Conservation (phyloP, 2,888 invertebrate species). For the Allacma fusca region DNA sequence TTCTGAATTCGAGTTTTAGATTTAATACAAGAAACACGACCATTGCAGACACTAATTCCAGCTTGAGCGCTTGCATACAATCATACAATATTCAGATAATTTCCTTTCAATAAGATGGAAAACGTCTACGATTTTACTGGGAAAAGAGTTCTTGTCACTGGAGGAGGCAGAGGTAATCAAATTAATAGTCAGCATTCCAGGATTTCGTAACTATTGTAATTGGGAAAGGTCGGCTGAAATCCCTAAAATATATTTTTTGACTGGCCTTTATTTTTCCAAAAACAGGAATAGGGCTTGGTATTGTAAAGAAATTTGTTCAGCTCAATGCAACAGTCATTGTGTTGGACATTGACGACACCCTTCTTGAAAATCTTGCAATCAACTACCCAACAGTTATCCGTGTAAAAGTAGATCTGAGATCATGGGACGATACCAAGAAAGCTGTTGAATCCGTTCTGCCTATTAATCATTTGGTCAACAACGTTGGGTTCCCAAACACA, state of each 20-base stretch:
- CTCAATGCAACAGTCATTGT: slow-evolving; percentile 76
- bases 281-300: slow-evolving; percentile 73
- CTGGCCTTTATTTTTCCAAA: background rate
- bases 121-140: slow-evolving; percentile 74
- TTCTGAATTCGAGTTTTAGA: no score
- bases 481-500: slow-evolving; percentile 79
- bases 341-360: slow-evolving; percentile 73
- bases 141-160: slow-evolving; percentile 84
- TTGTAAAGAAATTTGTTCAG: slow-evolving; percentile 37
- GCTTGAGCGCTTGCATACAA: no score
- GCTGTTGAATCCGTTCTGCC: slow-evolving; percentile 69
- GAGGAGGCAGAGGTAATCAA: slow-evolving; percentile 79
- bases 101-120: no score
- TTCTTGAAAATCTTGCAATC: slow-evolving; percentile 71
- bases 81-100: no score
- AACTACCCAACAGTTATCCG: slow-evolving; percentile 71
- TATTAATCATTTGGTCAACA: slow-evolving; percentile 87
- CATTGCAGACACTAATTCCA: no score
- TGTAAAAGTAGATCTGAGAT: slow-evolving; percentile 74
- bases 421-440: slow-evolving; percentile 78
- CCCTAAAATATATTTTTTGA: background rate
- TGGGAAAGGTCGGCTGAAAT: background rate
- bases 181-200: no score
- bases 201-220: no score
- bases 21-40: no score